Conservation (phyloP, 2,113 vertebrate genomes). For the Leptodactylus fuscus region DNA sequence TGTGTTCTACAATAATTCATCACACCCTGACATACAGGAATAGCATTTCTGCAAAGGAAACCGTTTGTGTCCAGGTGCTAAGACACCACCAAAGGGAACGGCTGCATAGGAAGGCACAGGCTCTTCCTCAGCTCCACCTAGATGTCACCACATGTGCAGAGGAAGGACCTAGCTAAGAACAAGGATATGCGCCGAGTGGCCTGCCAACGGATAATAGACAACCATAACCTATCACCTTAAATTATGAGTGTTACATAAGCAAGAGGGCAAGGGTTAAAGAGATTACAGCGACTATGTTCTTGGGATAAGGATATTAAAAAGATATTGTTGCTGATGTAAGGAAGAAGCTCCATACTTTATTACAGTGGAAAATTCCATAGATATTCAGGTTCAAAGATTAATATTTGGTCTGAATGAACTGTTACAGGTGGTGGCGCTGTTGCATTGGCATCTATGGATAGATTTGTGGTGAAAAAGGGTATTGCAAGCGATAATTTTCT, state of each 20-base stretch:
- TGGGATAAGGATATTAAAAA: background rate
- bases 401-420: background rate
- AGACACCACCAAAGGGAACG: constrained; percentile 25
- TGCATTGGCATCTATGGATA: background rate
- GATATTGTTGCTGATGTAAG: background rate
- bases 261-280: background rate
- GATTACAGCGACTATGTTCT: background rate
- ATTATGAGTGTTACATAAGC: background rate
- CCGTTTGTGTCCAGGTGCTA: constrained; percentile 15
- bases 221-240: background rate
- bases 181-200: background rate
- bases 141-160: background rate
- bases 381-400: background rate
- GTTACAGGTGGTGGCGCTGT: background rate
- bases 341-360: background rate
- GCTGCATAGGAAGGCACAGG: background rate
- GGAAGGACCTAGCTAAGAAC: background rate
- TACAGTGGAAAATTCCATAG: background rate
- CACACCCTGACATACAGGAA: constrained; percentile 33
- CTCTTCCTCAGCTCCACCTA: constrained; percentile 4
- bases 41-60: constrained; percentile 34
- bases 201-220: background rate
- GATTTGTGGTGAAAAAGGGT: background rate
- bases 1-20: background rate
- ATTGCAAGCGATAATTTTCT: background rate